Evolutionary conservation across 1,140 invertebrate species (phyloP), one percentile per base, ranked within the genome.

Genomic region (Macrocentrus cingulum): DNA sequence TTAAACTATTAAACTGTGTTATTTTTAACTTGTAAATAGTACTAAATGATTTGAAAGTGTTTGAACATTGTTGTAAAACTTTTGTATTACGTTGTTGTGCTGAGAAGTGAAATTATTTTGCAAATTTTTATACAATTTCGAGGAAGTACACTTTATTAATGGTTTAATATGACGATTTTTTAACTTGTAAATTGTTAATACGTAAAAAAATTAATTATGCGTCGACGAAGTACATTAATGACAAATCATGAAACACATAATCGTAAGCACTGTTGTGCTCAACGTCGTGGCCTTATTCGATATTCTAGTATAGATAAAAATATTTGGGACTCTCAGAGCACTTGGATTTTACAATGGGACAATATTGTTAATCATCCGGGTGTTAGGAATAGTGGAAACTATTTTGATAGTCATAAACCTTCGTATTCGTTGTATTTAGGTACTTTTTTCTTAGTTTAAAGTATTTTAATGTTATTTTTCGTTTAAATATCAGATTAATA

Each of bases 261-360:
- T 1, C 67, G 57, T 46, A 63, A 62, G 9, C 75, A 78, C 52
- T 66, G 74, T 55, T 80, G 77, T 53, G 54, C 69, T 6, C 74
- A 67, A 36, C 76, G 77, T 34, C 76, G 77, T 34, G 74, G 77
- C 48, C 67, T 80, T 22, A 65, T 67, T 22, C 73, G 69, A 37
- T 80, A 78, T 63, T 76, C 77, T 1, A 80, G 77, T 55, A 69
- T 82, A 19, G 77, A 80, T 66, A 75, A 80, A 51, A 69, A 71
- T 56, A 56, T 80, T n/a, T 84, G 82, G 82, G 81, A 82, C 57
- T 65, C 70, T 0, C 81, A 81, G 58, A 75, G 78, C 57, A 77
- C 69, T 20, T 84, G 83, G 83, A 84, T 84, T 41, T 67, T 83
- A 5, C 73, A 82, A 29, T 84, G 81, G 72, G 83, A 83, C 67